Evolutionary conservation across 1,140 invertebrate genomes (phyloP).

Genomic region (Eriocheir sinensis): DNA sequence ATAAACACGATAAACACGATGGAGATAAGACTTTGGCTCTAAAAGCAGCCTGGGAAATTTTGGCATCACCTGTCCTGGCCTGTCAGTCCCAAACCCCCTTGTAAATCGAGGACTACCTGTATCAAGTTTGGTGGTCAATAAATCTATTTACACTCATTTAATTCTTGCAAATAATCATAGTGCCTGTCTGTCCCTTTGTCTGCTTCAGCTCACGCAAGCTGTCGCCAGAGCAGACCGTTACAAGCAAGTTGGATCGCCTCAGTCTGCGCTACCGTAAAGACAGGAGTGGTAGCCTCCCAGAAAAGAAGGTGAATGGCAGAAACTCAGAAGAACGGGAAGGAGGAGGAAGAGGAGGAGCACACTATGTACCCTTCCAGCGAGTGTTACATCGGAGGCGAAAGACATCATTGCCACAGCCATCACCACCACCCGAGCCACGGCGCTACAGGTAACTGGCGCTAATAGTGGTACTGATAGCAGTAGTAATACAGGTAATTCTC

Average conservation of each 20-base stretch:
- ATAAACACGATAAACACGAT: no score
- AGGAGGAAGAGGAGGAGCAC: not conserved
- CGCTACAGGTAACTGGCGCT: not conserved
- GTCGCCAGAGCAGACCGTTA: not conserved
- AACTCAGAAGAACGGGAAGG: not conserved
- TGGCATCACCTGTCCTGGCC: no score
- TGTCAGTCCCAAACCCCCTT: no score
- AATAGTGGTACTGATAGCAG: not conserved
- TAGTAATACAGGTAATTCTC: not conserved
- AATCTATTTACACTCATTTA: no score
- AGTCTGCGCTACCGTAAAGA: not conserved
- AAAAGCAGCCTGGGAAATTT: no score
- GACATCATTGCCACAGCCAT: not conserved
- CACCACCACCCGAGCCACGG: not conserved
- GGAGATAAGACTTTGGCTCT: no score
- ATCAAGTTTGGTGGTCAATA: no score
- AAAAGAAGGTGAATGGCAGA: not conserved
- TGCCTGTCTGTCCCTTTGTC: no score
- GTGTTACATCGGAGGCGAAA: not conserved
- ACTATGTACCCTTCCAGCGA: slow-evolving; percentile 35
- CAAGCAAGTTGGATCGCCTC: not conserved
- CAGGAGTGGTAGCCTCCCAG: not conserved
- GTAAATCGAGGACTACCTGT: no score
- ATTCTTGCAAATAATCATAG: no score
- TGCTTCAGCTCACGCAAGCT: not conserved